These are phyloP conservation scores for Tetranychus truncatus DNA, from an alignment of 2,888 invertebrate species.

Conservation along the genomic window DNA sequence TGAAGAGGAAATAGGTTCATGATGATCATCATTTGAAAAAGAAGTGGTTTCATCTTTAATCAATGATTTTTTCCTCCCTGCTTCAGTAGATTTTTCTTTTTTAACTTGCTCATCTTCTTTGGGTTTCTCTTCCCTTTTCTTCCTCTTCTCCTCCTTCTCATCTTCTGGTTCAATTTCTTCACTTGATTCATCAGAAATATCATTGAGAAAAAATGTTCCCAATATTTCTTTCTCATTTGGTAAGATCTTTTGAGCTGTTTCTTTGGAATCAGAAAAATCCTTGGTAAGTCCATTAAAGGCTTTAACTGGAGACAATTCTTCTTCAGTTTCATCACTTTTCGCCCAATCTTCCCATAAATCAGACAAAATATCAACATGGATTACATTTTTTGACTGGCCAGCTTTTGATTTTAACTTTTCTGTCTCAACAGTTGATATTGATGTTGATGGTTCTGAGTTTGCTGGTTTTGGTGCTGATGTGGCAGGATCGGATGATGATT, in stretches of 20 bases:
- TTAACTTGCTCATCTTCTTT: neutral
- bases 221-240: neutral
- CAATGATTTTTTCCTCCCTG: neutral
- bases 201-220: neutral
- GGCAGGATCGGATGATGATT: neutral
- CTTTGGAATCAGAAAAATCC: neutral
- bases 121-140: neutral
- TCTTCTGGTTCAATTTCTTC: neutral
- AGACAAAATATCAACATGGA: neutral
- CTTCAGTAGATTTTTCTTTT: neutral
- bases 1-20: neutral
- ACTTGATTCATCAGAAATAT: neutral
- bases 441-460: neutral
- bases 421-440: neutral
- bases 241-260: neutral
- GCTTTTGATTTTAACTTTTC: neutral
- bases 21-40: neutral
- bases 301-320: neutral
- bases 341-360: neutral
- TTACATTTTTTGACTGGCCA: neutral
- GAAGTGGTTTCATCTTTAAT: neutral
- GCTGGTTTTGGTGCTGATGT: neutral
- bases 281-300: neutral
- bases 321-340: neutral
- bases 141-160: neutral